Evolutionary conservation across 1,140 invertebrate species (phyloP).

Genomic region (Mercenaria mercenaria): DNA sequence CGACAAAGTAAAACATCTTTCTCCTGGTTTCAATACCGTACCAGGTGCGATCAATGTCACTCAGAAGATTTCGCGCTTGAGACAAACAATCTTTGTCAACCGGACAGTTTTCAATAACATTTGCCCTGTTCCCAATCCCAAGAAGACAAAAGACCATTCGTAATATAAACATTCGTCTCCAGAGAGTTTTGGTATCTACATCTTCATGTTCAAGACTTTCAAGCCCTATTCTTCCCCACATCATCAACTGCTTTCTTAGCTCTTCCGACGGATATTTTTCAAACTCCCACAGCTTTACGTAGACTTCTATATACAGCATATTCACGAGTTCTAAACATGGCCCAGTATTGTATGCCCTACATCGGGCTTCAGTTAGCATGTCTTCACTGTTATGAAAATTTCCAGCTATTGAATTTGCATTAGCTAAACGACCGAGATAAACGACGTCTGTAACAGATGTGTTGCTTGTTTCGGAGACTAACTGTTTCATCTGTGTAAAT

Average conservation of each 20-base stretch:
- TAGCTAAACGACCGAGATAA: slow-evolving; percentile 13
- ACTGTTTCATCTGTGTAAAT: slow-evolving; percentile 13
- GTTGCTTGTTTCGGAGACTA: slow-evolving; percentile 14
- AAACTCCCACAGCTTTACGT: slow-evolving; percentile 33
- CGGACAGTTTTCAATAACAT: slow-evolving; percentile 2
- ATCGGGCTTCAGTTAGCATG: slow-evolving; percentile 6
- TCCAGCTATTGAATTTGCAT: slow-evolving; percentile 20
- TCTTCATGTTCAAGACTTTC: slow-evolving; percentile 46
- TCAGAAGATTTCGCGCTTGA: background rate
- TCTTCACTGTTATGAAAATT: slow-evolving; percentile 2
- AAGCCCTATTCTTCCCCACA: slow-evolving; percentile 13
- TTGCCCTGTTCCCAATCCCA: slow-evolving; percentile 46
- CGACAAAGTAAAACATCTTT: slow-evolving; percentile 43
- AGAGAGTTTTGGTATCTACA: slow-evolving; percentile 25
- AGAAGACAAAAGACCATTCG: slow-evolving; percentile 42
- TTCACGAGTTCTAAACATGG: slow-evolving; percentile 39
- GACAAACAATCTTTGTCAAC: background rate
- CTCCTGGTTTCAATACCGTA: slow-evolving; percentile 21
- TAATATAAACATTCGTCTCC: slow-evolving; percentile 42
- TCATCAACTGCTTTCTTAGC: background rate
- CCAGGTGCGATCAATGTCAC: background rate
- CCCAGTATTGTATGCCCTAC: background rate
- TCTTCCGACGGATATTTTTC: slow-evolving; percentile 4
- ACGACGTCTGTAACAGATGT: slow-evolving; percentile 12
- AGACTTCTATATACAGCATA: slow-evolving; percentile 41